Percentiles rank a stretch among this genome's conserved stretches.
phyloP scores from a whole-genome alignment of 2,797 vertebrate species.

The Mus spretus region DNA sequence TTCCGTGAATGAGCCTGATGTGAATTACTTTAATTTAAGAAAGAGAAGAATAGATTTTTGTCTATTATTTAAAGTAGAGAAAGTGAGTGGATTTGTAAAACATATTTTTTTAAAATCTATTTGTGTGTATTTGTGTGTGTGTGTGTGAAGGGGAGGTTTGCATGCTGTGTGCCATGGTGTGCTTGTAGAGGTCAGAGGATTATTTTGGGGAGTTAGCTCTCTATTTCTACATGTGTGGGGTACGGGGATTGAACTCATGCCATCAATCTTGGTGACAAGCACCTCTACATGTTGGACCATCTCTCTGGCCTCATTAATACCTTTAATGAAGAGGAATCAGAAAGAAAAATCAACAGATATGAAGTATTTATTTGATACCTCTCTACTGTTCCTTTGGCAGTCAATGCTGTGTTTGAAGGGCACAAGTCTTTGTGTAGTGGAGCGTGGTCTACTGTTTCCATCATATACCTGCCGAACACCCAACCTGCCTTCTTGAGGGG shows the following conservation, averaged over 20 bases:
- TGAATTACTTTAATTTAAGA: constrained; percentile 8
- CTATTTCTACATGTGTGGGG: background rate
- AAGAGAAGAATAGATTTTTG: background rate
- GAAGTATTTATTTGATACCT: background rate
- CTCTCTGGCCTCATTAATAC: background rate
- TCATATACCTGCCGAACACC: background rate
- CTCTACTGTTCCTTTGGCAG: background rate
- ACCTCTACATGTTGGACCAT: background rate
- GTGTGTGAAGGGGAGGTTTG: background rate
- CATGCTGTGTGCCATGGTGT: background rate
- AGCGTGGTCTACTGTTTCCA: background rate
- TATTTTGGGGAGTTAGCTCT: background rate
- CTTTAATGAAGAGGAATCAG: background rate
- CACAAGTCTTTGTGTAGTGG: background rate
- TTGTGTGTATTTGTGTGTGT: background rate
- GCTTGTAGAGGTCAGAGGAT: background rate
- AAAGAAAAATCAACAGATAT: constrained; percentile 24
- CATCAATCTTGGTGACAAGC: background rate
- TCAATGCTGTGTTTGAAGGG: background rate
- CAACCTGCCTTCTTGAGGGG: background rate
- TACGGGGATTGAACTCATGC: background rate
- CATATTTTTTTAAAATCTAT: background rate
- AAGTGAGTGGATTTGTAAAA: background rate
- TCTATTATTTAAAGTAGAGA: constrained; percentile 15
- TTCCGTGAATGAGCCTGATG: constrained; percentile 40